Conservation (phyloP, 2,888 invertebrate genomes). For the Didymodactylos carnosus region DNA sequence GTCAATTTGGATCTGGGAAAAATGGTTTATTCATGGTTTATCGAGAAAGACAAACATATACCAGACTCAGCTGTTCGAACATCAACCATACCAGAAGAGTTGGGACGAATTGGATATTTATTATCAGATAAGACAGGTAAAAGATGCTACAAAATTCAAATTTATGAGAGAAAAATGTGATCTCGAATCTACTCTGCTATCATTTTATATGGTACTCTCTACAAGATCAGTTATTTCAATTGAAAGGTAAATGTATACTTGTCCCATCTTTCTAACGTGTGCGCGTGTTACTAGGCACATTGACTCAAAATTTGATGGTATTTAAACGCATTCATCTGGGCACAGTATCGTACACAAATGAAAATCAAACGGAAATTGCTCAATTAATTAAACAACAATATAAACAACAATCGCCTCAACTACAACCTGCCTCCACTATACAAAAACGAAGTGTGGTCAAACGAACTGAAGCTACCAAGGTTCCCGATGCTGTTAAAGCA, state of each 20-base stretch:
- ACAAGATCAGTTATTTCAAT: too few relatives aligned
- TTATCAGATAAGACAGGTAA: conserved; percentile 95
- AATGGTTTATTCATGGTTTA: conserved; percentile 85
- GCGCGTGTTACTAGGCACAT: too few relatives aligned
- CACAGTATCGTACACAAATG: conserved; percentile 66
- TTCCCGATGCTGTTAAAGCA: conserved; percentile 73
- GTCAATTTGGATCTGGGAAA: conserved; percentile 98
- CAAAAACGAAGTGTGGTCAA: conserved; percentile 39
- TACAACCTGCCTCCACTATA: neutral
- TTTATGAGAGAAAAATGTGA: too few relatives aligned
- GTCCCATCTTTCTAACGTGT: too few relatives aligned
- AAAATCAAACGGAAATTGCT: conserved; percentile 7
- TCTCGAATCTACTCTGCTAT: too few relatives aligned
- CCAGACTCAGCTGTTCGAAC: conserved; percentile 82
- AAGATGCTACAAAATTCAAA: too few relatives aligned
- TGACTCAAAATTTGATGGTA: conserved; percentile 97
- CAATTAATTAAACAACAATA: neutral
- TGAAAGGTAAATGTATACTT: too few relatives aligned
- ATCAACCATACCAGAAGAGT: conserved; percentile 92
- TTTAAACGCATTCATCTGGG: conserved; percentile 84
- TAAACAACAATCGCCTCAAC: neutral
- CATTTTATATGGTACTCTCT: too few relatives aligned
- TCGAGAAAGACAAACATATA: conserved; percentile 75
- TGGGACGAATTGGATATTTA: conserved; percentile 85
- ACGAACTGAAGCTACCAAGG: conserved; percentile 50